Base-by-base conservation (phyloP, 2,797 vertebrate species). In the Buceros bicornis region DNA sequence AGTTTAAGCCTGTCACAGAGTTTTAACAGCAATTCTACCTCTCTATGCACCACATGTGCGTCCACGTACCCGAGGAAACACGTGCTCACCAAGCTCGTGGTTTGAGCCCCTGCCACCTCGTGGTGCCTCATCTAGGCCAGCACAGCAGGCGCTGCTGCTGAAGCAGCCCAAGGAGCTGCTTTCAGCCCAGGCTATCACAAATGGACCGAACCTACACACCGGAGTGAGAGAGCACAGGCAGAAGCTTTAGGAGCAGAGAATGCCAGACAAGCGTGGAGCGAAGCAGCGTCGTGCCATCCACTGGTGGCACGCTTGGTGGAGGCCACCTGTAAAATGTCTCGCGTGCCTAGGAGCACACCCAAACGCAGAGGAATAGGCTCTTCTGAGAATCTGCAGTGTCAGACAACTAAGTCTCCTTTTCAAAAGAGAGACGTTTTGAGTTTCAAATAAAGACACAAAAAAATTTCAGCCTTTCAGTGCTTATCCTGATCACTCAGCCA, bases 301-400 rank as follows among this genome's bases (percentile, higher is more conserved):
- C 35, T 35, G 15, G 24, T 1, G 24, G 22, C 50, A 37, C 62
- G 62, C 22, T 1, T 22, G 29, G 12, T 2, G 37, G 50, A 87
- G 20, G 21, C 4, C 37, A 76, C 31, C 37, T 18, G 21, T 48
- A 29, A 50, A 54, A 31, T 4, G 40, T 24, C 56, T 70, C 22
- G 17, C 35, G 3, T 5, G 18, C 17, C 62, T 43, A 45, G 42
- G 45, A 70, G 29, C 2, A 5, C 3, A 22, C 26, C 51, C 31
- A 54, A 54, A 53, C 20, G 56, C 6, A 65, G 6, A 82, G 26
- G 8, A 60, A 35, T 0, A 56, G 9, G 11, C 35, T 42, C 35
- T 20, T 48, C 31, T 65, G 33, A 13, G 40, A n/a, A 50, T 25
- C 17, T 1, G 0, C 0, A 2, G 50, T 7, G 2, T 2, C n/a